These are phyloP conservation scores for Schrankia costaestrigalis DNA, from an alignment of 2,888 invertebrate species.

Conservation along the genomic window DNA sequence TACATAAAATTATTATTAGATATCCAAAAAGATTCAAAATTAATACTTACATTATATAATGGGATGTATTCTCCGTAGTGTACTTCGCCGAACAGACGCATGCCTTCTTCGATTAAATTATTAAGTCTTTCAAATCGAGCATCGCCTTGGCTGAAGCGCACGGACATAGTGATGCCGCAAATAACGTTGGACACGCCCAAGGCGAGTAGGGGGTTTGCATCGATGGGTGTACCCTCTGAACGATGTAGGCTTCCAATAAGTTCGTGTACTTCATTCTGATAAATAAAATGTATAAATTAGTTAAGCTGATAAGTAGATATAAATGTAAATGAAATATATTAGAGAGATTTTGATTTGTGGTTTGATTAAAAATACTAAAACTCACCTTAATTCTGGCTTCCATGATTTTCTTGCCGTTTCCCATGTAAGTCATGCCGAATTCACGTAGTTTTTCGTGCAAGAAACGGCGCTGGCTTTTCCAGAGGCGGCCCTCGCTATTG, in stretches of 20 bases:
- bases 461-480: slow-evolving; percentile 95
- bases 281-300: slow-evolving; percentile 29
- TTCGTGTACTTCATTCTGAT: slow-evolving; percentile 87
- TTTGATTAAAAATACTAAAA: slow-evolving; percentile 17
- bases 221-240: slow-evolving; percentile 84
- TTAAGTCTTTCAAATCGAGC: slow-evolving; percentile 89
- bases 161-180: slow-evolving; percentile 94
- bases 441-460: slow-evolving; percentile 91
- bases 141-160: slow-evolving; percentile 90
- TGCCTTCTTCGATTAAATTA: slow-evolving; percentile 94
- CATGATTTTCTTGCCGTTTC: slow-evolving; percentile 89
- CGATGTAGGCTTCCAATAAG: slow-evolving; percentile 84
- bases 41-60: slow-evolving; percentile 80
- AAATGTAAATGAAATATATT: not conserved
- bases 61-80: slow-evolving; percentile 92
- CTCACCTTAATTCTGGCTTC: slow-evolving; percentile 91
- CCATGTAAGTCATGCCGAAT: slow-evolving; percentile 94
- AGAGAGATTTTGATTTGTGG: not conserved
- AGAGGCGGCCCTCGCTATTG: slow-evolving; percentile 92
- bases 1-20: not conserved
- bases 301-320: not conserved
- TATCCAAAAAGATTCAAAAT: not conserved
- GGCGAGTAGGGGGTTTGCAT: slow-evolving; percentile 88
- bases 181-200: slow-evolving; percentile 94
- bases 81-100: slow-evolving; percentile 91